Base-by-base conservation (phyloP, 2,797 vertebrate species). In the Microctenopoma steveboyesi region DNA sequence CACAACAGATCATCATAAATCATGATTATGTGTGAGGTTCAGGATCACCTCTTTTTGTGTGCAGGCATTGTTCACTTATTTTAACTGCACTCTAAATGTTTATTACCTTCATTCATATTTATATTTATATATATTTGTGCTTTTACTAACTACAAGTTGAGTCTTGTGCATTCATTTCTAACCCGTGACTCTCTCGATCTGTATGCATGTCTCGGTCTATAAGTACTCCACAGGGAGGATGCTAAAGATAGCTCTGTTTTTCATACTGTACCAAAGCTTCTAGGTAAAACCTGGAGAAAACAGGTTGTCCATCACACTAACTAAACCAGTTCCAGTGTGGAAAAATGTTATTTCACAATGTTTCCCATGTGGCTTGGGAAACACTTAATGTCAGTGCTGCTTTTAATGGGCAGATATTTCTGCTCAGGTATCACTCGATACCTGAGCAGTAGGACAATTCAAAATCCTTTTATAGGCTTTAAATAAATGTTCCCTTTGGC, bases 1-100 rank as follows among this genome's bases (percentile, higher is more conserved):
- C 84, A 82, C 74, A 86, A 72, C 60, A 73, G 53, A 76, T 78
- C 59, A 67, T 76, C 53, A 52, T 77, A 46, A 59, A 68, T 71
- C 33, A 76, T 54, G 27, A 71, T 76, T 42, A 43, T 50, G 57
- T 45, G 30, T 13, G 39, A 74, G 72, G 64, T 33, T 73, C 15
- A 45, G 56, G 35, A 39, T 55, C 45, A 8, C 10, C 4, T 37
- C 15, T 33, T 67, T 50, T 18, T 42, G 7, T 51, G 35, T n/a
- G n/a, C 16, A 25, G 18, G 12, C 22, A 70, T 47, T 56, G 11
- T 14, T 47, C 7, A 6, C 42, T 12, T 25, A 46, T 56, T 66
- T 39, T 53, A 74, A 56, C 33, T 18, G 5, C 25, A 5, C 15
- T 33, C 27, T 30, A 43, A 71, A 60, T 16, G 48, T 65, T 54